Evolutionary conservation across 2,888 invertebrate genomes (phyloP).

Genomic region (Philonicus albiceps): DNA sequence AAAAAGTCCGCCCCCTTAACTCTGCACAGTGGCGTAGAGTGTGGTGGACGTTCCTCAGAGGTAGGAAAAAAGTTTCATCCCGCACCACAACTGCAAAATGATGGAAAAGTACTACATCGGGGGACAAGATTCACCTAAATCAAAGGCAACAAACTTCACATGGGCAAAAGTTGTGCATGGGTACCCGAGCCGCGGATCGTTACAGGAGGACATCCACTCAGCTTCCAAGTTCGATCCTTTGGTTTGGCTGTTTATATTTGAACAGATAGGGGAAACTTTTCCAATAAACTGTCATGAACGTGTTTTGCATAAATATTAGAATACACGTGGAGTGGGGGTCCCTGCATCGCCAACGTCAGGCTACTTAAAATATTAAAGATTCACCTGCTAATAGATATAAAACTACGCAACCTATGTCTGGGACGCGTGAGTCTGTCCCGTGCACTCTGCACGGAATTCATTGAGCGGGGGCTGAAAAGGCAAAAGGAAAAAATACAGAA

Average conservation of each 20-base stretch:
- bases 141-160: slow-evolving; percentile 16
- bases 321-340: background rate
- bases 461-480: background rate
- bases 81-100: background rate
- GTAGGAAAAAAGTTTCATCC: background rate
- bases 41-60: background rate
- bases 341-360: background rate
- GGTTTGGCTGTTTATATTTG: background rate
- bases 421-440: background rate
- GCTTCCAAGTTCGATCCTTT: background rate
- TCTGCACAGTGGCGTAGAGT: background rate
- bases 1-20: background rate
- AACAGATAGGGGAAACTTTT: slow-evolving; percentile 8
- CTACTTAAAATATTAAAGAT: slow-evolving; percentile 34
- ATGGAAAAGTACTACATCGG: slow-evolving; percentile 1
- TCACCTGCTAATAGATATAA: background rate
- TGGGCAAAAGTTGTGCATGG: slow-evolving; percentile 1
- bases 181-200: background rate
- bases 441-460: background rate
- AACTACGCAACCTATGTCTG: slow-evolving; percentile 2
- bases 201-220: background rate
- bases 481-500: background rate
- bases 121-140: slow-evolving; percentile 22
- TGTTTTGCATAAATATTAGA: slow-evolving; percentile 34
- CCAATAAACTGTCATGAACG: slow-evolving; percentile 36